Evolutionary conservation across 2,113 vertebrate genomes (phyloP).

Genomic region (Microtus richardsoni): DNA sequence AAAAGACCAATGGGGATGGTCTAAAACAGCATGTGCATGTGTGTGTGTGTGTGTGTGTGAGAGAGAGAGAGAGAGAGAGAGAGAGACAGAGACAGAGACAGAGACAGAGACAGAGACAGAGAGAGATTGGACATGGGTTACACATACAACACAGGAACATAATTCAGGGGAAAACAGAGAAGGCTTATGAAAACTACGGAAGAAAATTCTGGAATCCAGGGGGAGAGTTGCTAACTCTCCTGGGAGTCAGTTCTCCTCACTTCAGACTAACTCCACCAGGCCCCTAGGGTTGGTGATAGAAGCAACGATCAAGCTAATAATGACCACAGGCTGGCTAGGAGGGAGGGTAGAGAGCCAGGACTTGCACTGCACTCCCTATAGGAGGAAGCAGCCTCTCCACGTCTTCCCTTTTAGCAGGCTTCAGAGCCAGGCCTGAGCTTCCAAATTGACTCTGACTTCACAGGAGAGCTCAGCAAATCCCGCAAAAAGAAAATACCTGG

Average conservation of each 20-base stretch:
- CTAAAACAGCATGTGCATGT: neutral
- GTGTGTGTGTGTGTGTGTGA: neutral
- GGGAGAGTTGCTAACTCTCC: neutral
- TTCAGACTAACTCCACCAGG: neutral
- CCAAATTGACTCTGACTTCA: constrained; percentile 65
- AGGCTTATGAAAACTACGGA: neutral
- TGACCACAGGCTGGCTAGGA: neutral
- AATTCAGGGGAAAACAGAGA: neutral
- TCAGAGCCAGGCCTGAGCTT: constrained; percentile 17
- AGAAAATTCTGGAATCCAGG: neutral
- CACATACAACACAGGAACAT: rapidly evolving
- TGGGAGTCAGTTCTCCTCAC: neutral
- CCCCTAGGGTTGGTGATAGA: neutral
- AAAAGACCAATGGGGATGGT: neutral
- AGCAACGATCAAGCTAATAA: neutral
- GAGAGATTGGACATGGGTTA: no score
- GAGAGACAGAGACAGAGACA: no score
- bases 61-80: no score
- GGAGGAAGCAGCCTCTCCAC: neutral
- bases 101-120: no score
- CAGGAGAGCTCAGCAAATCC: constrained; percentile 71
- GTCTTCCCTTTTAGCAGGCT: neutral
- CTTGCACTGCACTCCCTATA: rapidly evolving
- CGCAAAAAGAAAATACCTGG: constrained; percentile 66
- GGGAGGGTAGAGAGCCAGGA: rapidly evolving